Base-by-base conservation (phyloP, 2,888 invertebrate genomes). In the Autographa pulchrina region DNA sequence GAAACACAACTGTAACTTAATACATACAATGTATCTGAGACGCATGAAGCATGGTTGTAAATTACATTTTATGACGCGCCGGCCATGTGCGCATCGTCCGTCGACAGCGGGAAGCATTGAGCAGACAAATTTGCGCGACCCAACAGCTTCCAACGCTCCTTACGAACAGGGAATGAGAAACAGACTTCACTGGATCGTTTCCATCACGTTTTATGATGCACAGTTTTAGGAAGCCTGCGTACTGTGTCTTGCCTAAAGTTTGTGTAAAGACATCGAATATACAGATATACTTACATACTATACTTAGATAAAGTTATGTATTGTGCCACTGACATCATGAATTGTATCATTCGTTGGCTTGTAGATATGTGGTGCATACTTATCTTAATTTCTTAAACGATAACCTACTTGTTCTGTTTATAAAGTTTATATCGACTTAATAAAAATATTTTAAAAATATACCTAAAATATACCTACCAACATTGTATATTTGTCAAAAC, bases 21-120 rank as follows among this genome's bases (percentile, higher is more conserved):
- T 80, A 85, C 86, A 87, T 77, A 83, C 84, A 83, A 82, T 85
- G 83, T 85, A 78, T 73, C 68, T 68, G 66, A 75, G 68, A 76
- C 73, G 80, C 82, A 83, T 83, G 81, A 86, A 86, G 82, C 84
- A 83, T 78, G 85, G 88, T 84, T 86, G 90, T 92, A 92, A 92
- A 93, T 94, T 91, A 91, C 85, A 86, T 91, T 94, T 93, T 93
- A 94, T 93, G 93, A 93, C 90, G 90, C 85, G 81, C 86, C 71
- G 85, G 94, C 94, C 94, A 94, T 94, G 93, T 94, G 94, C 83
- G 74, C 77, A 83, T 74, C 87, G 90, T 94, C 92, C 85, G 88
- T 94, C 93, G 87, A 77, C 91, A 81, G 65, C 80, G 82, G 81
- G 78, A 79, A 82, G 74, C 74, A 70, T 59, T 38, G 54, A 60